Conservation (phyloP, 2,888 invertebrate species). For the Belgica antarctica region DNA sequence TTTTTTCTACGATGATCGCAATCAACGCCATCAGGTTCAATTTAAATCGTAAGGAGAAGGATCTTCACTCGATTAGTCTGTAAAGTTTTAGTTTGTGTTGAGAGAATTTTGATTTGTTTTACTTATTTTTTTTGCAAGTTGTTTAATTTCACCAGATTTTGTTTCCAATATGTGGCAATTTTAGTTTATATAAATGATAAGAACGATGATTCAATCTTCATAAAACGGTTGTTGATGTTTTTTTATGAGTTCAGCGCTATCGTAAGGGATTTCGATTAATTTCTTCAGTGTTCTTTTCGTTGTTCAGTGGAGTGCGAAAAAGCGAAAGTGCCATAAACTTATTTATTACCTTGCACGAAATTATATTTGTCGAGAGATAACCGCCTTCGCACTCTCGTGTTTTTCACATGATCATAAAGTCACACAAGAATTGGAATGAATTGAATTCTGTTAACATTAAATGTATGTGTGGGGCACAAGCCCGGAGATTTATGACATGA, state of each 20-base stretch:
- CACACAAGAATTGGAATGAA: neutral
- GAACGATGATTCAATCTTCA: constrained; percentile 2
- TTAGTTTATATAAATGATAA: neutral
- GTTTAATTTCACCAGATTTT: too few relatives aligned
- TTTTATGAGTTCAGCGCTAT: constrained; percentile 1
- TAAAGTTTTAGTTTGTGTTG: neutral
- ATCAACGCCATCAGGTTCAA: constrained; percentile 7
- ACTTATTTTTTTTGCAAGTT: neutral
- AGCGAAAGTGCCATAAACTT: constrained; percentile 18
- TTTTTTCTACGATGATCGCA: too few relatives aligned
- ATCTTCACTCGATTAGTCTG: neutral
- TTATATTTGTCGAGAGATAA: neutral
- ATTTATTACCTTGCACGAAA: constrained; percentile 19
- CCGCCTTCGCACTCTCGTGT: constrained; percentile 1
- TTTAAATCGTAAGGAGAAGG: neutral
- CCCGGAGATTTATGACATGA: too few relatives aligned
- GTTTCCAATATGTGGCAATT: constrained; percentile 17
- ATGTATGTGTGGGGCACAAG: neutral
- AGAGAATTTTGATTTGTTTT: neutral
- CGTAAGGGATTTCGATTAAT: neutral
- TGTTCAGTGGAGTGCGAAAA: neutral
- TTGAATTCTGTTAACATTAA: constrained; percentile 17
- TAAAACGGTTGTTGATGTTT: constrained; percentile 21
- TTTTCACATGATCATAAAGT: neutral
- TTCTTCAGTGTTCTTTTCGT: neutral